Evolutionary conservation across 2,113 vertebrate species (phyloP).

Genomic region (Helogale parvula): DNA sequence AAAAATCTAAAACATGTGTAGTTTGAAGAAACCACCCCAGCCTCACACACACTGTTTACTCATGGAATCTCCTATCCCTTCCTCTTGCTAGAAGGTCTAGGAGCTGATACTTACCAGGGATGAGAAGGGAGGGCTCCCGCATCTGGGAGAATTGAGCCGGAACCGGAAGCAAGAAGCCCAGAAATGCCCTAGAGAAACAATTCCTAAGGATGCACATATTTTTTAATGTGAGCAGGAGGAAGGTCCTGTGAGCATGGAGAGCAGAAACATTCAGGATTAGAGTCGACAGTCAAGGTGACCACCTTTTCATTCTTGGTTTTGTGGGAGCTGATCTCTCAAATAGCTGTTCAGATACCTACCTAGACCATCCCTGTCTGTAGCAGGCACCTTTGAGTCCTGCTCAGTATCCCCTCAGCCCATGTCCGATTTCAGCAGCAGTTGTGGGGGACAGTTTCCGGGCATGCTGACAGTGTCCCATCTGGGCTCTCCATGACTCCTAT

Average conservation of each 20-base stretch:
- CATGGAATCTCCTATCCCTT: neutral
- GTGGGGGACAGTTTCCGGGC: neutral
- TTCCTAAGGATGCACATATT: neutral
- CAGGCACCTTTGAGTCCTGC: neutral
- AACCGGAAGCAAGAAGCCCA: neutral
- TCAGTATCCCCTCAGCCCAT: no score
- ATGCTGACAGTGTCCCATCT: accelerated
- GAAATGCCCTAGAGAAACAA: neutral
- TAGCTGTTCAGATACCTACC: neutral
- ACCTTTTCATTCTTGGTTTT: neutral
- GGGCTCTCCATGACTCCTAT: neutral
- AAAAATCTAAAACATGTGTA: neutral
- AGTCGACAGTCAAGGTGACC: neutral
- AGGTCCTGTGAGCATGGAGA: neutral
- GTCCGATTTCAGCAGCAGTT: neutral
- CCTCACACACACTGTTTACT: neutral
- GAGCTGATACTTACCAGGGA: neutral
- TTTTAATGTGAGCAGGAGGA: neutral
- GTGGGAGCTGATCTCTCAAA: neutral
- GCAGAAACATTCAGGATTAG: neutral
- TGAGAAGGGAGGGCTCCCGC: neutral
- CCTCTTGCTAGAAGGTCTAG: neutral
- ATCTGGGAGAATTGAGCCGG: neutral
- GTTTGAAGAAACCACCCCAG: neutral
- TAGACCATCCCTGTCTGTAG: neutral